Evolutionary conservation across 2,888 invertebrate species (phyloP).

Genomic region (Apodemia duryi): DNA sequence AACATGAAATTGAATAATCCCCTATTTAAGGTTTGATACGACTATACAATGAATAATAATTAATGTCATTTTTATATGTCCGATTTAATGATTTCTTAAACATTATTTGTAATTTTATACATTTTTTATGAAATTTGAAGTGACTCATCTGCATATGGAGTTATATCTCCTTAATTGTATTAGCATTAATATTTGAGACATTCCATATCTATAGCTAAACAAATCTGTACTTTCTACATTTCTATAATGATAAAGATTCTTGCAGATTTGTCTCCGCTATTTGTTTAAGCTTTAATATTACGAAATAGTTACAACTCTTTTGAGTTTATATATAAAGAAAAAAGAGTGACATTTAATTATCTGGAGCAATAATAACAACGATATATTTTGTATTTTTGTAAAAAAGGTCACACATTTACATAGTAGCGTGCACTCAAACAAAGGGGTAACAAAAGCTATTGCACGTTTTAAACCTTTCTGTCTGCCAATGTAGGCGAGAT

Average conservation of each 20-base stretch:
- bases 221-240: slow-evolving; percentile 29
- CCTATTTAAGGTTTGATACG: slow-evolving; percentile 64
- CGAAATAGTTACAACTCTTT: slow-evolving; percentile 2
- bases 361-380: slow-evolving; percentile 6
- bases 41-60: slow-evolving; percentile 54
- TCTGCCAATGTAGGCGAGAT: not conserved
- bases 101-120: slow-evolving; percentile 75
- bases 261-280: slow-evolving; percentile 3
- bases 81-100: slow-evolving; percentile 62
- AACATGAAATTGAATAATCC: slow-evolving; percentile 47
- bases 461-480: not conserved
- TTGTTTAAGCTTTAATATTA: slow-evolving; percentile 7
- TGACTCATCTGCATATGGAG: slow-evolving; percentile 58
- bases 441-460: not conserved
- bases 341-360: not conserved
- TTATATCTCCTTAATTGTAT: slow-evolving; percentile 48
- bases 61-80: slow-evolving; percentile 56
- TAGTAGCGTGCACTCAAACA: not conserved
- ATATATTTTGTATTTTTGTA: not conserved
- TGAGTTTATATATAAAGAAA: slow-evolving; percentile 4
- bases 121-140: slow-evolving; percentile 71
- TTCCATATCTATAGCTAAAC: slow-evolving; percentile 64
- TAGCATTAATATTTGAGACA: slow-evolving; percentile 73
- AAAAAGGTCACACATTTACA: not conserved
- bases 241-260: not conserved